Percentiles rank a stretch among this genome's conserved stretches.
These are phyloP conservation scores for Campodea augens DNA, from an alignment of 1,140 invertebrate genomes.

Conservation along the genomic window DNA sequence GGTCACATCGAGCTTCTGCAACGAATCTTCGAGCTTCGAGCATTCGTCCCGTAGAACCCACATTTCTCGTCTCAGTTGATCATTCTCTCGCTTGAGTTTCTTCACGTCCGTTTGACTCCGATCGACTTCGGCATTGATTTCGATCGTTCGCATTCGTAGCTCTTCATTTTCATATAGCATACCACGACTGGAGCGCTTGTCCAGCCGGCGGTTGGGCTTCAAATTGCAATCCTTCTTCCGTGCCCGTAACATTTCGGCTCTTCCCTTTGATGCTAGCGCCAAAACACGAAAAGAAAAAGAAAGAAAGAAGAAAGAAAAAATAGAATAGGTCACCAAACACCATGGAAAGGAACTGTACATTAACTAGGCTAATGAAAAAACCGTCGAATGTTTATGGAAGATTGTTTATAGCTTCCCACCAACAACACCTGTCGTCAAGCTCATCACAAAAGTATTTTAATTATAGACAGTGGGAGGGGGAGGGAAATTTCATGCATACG, in stretches of 20 bases:
- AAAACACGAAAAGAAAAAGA: too few relatives aligned
- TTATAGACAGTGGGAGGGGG: too few relatives aligned
- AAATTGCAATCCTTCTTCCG: slow-evolving; percentile 45
- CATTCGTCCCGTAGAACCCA: slow-evolving; percentile 71
- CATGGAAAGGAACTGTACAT: too few relatives aligned
- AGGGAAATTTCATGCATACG: too few relatives aligned
- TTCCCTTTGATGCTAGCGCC: too few relatives aligned
- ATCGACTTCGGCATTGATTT: slow-evolving; percentile 83
- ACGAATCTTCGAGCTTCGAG: slow-evolving; percentile 56
- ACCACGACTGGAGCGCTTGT: slow-evolving; percentile 20
- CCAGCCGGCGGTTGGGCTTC: slow-evolving; percentile 43
- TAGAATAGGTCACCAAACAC: too few relatives aligned
- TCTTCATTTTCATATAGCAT: slow-evolving; percentile 59
- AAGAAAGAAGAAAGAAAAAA: too few relatives aligned
- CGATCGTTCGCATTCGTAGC: slow-evolving; percentile 66
- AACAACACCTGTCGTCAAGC: too few relatives aligned
- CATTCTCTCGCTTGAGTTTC: slow-evolving; percentile 66
- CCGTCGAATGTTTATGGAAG: too few relatives aligned
- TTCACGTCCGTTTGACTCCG: slow-evolving; percentile 73
- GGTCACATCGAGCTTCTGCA: slow-evolving; percentile 28
- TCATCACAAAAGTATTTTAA: too few relatives aligned
- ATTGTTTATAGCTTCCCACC: too few relatives aligned
- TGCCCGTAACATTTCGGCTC: slow-evolving; percentile 42
- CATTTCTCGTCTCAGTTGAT: slow-evolving; percentile 64
- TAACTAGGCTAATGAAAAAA: too few relatives aligned